These are phyloP conservation scores for Merluccius polli DNA, from an alignment of 2,797 vertebrate genomes.

Conservation along the genomic window DNA sequence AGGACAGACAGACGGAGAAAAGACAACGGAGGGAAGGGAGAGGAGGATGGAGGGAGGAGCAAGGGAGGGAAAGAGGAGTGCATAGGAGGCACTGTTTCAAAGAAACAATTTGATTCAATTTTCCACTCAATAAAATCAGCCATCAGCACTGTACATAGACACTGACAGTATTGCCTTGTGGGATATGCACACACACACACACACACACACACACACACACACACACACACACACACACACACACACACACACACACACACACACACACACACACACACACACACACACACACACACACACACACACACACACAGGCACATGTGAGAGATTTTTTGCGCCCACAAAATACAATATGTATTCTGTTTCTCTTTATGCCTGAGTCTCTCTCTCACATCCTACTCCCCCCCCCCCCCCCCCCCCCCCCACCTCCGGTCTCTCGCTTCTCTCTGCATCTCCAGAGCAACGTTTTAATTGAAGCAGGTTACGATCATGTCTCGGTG, in stretches of 20 bases:
- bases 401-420: too few species aligned
- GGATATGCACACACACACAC: neutral
- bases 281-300: constrained; percentile 10
- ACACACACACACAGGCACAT: neutral
- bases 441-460: neutral
- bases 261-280: constrained; percentile 11
- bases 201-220: constrained; percentile 4
- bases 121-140: constrained; percentile 99
- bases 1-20: too few species aligned
- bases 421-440: neutral
- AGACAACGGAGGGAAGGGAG: neutral
- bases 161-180: constrained; percentile 72
- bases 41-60: neutral
- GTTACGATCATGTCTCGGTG: constrained; percentile 89
- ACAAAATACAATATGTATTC: neutral
- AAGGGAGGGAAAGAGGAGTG: neutral
- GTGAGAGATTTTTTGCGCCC: neutral
- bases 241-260: constrained; percentile 15
- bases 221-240: constrained; percentile 16
- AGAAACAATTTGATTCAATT: constrained; percentile 99
- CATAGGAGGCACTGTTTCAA: constrained; percentile 81
- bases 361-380: neutral
- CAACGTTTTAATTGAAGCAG: constrained; percentile 89
- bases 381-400: neutral
- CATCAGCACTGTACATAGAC: constrained; percentile 71